Conservation (phyloP, 2,797 vertebrate species). For the Gallirallus australis region DNA sequence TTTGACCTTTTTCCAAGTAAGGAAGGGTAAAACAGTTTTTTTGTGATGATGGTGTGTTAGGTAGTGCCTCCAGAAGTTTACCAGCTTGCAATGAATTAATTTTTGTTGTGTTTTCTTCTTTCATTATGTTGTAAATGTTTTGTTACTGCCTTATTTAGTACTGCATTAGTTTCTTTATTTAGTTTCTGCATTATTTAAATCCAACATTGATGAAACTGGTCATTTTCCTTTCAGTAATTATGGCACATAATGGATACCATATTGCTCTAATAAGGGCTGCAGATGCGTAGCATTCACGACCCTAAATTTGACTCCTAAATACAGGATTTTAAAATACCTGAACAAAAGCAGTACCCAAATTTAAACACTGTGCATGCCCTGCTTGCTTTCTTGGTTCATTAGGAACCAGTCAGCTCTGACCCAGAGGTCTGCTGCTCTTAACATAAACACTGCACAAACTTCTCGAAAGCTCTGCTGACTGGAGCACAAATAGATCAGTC, state of each 20-base stretch:
- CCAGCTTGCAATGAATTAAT: neutral
- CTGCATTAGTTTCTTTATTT: neutral
- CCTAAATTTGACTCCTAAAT: neutral
- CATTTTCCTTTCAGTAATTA: neutral
- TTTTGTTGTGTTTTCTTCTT: neutral
- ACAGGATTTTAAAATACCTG: neutral
- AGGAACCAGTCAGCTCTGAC: neutral
- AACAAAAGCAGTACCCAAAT: neutral
- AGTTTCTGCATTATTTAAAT: neutral
- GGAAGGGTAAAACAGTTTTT: neutral
- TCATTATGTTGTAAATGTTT: neutral
- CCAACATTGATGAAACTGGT: neutral
- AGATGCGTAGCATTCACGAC: neutral
- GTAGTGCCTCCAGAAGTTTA: neutral
- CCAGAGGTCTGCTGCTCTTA: neutral
- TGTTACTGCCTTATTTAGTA: neutral
- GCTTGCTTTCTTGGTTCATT: neutral
- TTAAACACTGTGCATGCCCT: neutral
- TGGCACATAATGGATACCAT: neutral
- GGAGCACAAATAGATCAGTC: neutral
- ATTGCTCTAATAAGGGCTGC: neutral
- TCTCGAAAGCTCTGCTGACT: neutral
- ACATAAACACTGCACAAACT: neutral
- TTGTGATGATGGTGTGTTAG: neutral
- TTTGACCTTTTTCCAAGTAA: neutral